Evolutionary conservation across 2,797 vertebrate species (phyloP), one percentile per base, ranked within the genome.

Genomic region (Pseudopleuronectes americanus): DNA sequence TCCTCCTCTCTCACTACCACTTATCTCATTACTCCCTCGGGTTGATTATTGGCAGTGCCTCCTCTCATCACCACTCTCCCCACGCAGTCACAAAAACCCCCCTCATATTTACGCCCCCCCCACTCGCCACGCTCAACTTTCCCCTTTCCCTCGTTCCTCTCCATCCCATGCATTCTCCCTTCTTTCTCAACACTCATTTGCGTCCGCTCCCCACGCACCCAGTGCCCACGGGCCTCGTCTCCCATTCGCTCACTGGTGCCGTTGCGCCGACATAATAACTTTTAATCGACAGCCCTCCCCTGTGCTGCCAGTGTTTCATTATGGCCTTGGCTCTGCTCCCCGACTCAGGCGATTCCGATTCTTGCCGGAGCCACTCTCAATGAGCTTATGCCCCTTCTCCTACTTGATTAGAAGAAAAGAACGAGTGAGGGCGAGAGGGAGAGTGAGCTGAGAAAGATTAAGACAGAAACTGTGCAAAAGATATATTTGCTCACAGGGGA

Each of bases 281-380:
- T 77, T 81, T 81, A 94, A 93, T 91, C 90, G 56, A 7, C 87
- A 84, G 86, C 64, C 55, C 71, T 80, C 70, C 78, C 78, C 76
- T 57, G n/a, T 0, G 45, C 76, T 16, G 28, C 76, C 88, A 86
- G 81, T 61, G 43, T 83, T 84, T 88, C 76, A 81, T 92, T 84
- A 75, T 76, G 76, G 75, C 56, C 70, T 74, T 72, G 84, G 82
- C 85, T 65, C 70, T 0, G 41, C 71, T 84, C 68, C 77, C 77
- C 53, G 21, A 31, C 47, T 8, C 71, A 51, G 74, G 51, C 65
- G 19, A 49, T 67, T 58, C 57, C 26, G 81, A 76, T 67, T 84
- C 76, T 79, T 51, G 28, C 64, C 24, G 47, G 55, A 80, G 68
- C 58, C 2, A 24, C 74, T 85, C 61, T 73, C 76, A 61, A 31